Evolutionary conservation across 2,113 vertebrate species (phyloP).

Genomic region (Oriolus oriolus): DNA sequence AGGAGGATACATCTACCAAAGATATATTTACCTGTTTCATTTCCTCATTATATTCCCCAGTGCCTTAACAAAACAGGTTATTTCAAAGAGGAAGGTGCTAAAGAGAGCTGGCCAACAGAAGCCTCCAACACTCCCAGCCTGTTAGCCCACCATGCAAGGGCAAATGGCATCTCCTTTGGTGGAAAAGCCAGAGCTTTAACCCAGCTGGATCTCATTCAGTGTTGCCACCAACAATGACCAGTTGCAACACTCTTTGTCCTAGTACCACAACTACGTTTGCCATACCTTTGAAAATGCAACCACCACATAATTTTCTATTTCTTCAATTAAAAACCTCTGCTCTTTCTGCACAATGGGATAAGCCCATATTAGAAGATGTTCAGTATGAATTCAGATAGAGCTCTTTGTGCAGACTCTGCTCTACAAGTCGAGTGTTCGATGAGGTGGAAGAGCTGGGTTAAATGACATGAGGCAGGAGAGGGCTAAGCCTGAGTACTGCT

Average conservation of each 20-base stretch:
- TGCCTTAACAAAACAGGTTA: neutral
- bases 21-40: neutral
- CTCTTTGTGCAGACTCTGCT: neutral
- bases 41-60: neutral
- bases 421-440: fast-evolving
- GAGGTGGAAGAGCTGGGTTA: neutral
- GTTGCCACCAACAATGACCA: neutral
- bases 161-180: neutral
- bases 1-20: neutral
- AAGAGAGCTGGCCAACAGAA: neutral
- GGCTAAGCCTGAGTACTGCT: neutral
- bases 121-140: neutral
- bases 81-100: neutral
- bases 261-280: neutral
- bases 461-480: neutral
- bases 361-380: neutral
- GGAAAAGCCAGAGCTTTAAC: neutral
- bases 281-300: neutral
- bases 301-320: neutral
- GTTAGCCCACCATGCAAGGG: neutral
- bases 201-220: neutral
- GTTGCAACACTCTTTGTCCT: neutral
- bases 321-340: neutral
- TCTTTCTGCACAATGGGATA: neutral
- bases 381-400: neutral